Evolutionary conservation across 2,113 vertebrate species (phyloP).

Genomic region (Oryzias woworae): DNA sequence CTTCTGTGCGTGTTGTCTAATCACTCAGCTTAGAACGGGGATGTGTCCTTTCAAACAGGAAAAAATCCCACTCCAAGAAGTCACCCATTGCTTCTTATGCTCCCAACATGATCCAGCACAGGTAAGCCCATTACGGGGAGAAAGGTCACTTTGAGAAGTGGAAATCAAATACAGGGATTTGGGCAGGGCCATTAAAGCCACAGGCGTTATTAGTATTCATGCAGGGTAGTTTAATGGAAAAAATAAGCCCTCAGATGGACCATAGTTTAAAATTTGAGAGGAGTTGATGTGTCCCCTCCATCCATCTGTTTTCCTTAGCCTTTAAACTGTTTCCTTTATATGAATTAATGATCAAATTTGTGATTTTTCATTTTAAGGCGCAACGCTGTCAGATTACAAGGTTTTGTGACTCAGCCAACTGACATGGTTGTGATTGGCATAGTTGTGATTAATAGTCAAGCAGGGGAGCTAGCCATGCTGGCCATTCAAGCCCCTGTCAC

Average conservation of each 20-base stretch:
- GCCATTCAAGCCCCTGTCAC: conserved; percentile 18
- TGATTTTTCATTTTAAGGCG: conserved; percentile 55
- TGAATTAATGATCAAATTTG: conserved; percentile 70
- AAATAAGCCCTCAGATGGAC: conserved; percentile 68
- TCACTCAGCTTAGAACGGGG: conserved; percentile 13
- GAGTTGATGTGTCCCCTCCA: conserved; percentile 70
- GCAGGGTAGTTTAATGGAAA: conserved; percentile 73
- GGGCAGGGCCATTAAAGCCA: conserved; percentile 73
- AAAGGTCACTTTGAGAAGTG: conserved; percentile 78
- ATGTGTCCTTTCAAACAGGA: conserved; percentile 32
- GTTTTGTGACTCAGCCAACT: conserved; percentile 46
- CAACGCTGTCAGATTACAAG: conserved; percentile 47
- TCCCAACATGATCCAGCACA: conserved; percentile 71
- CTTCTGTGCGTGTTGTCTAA: conserved; percentile 31
- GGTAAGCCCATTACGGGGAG: conserved; percentile 74
- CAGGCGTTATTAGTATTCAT: conserved; percentile 79
- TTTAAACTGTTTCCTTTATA: conserved; percentile 48
- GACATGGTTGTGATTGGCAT: conserved; percentile 36
- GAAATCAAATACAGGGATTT: conserved; percentile 79
- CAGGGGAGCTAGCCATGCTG: conserved; percentile 22
- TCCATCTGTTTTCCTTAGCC: conserved; percentile 64
- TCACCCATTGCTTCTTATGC: conserved; percentile 47
- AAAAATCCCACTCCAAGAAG: conserved; percentile 27
- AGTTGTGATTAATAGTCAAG: conserved; percentile 57
- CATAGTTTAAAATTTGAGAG: conserved; percentile 76